These are phyloP conservation scores for Drosophila saltans DNA, from an alignment of 1,140 invertebrate genomes.

Conservation along the genomic window DNA sequence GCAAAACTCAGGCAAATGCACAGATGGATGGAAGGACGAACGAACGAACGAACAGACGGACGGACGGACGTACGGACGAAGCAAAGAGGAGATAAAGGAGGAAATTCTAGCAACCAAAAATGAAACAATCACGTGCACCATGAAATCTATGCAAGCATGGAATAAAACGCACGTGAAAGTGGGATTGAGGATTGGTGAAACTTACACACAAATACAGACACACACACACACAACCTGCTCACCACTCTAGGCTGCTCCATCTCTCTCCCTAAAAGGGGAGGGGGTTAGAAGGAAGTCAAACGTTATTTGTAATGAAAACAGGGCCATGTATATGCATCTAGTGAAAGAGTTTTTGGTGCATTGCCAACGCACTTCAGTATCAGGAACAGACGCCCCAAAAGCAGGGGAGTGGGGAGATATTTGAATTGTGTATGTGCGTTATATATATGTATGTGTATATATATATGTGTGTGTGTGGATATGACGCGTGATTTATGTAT, in stretches of 20 bases:
- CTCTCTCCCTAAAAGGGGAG: background rate
- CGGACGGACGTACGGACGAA: background rate
- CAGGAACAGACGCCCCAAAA: constrained; percentile 18
- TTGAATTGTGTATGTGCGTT: constrained; percentile 55
- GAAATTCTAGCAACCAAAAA: constrained; percentile 68
- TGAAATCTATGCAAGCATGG: constrained; percentile 78
- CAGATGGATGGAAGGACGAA: background rate
- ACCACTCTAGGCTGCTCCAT: constrained; percentile 34
- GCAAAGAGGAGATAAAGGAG: constrained; percentile 11
- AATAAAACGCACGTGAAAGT: constrained; percentile 75
- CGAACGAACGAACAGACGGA: background rate
- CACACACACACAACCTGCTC: too few relatives aligned
- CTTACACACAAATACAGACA: background rate
- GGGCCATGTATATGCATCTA: constrained; percentile 69
- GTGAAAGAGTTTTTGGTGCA: constrained; percentile 57
- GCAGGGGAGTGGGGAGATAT: constrained; percentile 44
- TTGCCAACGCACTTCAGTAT: constrained; percentile 74
- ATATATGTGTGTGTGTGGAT: constrained; percentile 64
- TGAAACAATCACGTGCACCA: constrained; percentile 80
- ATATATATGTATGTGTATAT: background rate
- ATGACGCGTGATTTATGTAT: constrained; percentile 82
- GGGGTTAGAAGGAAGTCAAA: constrained; percentile 69
- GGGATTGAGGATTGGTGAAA: constrained; percentile 53
- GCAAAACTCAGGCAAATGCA: constrained; percentile 31
- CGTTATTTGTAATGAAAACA: constrained; percentile 81